Evolutionary conservation across 2,113 vertebrate species (phyloP).

Genomic region (Sceloporus undulatus): DNA sequence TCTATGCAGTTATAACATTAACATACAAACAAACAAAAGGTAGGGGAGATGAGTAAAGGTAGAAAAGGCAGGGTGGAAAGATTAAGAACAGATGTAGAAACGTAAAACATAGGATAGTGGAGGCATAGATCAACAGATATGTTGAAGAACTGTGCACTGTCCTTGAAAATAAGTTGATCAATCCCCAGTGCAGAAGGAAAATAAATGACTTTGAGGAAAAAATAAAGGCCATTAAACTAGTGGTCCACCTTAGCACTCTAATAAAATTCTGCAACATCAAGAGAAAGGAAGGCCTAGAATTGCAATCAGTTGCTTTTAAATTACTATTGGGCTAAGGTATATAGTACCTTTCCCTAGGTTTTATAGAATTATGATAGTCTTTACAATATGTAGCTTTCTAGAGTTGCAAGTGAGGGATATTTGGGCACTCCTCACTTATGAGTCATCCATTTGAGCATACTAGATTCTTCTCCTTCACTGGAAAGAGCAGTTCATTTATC

Average conservation of each 20-base stretch:
- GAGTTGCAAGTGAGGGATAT: not conserved
- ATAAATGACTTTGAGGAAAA: not conserved
- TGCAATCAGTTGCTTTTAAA: not conserved
- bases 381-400: not conserved
- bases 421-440: not conserved
- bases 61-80: slow-evolving; percentile 24
- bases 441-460: not conserved
- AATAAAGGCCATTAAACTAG: not conserved
- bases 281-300: not conserved
- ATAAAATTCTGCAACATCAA: not conserved
- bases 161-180: slow-evolving; percentile 37
- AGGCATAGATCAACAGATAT: not conserved
- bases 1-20: slow-evolving; percentile 38
- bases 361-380: not conserved
- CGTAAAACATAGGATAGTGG: slow-evolving; percentile 24
- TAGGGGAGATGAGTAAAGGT: slow-evolving; percentile 13
- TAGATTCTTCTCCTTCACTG: not conserved
- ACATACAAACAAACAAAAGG: slow-evolving; percentile 30
- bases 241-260: not conserved
- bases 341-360: not conserved
- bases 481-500: not conserved
- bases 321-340: not conserved
- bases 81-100: slow-evolving; percentile 1
- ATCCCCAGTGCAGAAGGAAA: slow-evolving; percentile 1
- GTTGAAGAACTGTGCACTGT: slow-evolving; percentile 22